Evolutionary conservation across 2,113 vertebrate species (phyloP).

Genomic region (Xerus inauris): DNA sequence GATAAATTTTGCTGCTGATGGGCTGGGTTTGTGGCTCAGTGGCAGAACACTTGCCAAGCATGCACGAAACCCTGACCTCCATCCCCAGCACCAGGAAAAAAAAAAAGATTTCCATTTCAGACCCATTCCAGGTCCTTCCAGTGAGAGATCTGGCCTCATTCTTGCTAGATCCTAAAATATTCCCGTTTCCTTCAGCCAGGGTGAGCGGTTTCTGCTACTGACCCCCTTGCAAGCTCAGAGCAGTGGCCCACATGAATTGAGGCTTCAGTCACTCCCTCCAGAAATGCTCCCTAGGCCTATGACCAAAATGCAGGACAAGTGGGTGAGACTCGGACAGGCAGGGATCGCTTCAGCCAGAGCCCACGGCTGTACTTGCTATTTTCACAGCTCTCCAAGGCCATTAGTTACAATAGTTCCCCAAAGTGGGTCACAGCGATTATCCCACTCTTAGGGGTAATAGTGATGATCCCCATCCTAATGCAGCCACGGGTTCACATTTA

Average conservation of each 20-base stretch:
- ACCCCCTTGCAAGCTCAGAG: background rate
- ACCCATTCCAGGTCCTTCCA: background rate
- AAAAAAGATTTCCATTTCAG: background rate
- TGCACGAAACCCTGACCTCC: background rate
- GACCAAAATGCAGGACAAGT: background rate
- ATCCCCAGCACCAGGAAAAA: background rate
- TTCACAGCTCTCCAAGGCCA: background rate
- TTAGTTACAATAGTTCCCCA: background rate
- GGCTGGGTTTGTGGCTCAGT: background rate
- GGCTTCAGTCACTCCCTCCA: background rate
- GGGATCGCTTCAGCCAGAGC: background rate
- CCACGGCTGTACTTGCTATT: rapidly evolving
- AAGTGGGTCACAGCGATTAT: conserved; percentile 21
- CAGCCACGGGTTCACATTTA: background rate
- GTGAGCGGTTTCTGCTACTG: background rate
- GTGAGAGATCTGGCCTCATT: background rate
- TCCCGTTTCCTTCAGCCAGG: background rate
- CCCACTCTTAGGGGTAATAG: background rate
- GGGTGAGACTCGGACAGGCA: rapidly evolving
- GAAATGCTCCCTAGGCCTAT: background rate
- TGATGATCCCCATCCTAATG: background rate
- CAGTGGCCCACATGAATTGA: background rate
- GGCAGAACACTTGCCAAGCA: background rate
- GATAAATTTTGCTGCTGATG: background rate
- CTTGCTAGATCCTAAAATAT: no score